phyloP scores from a whole-genome alignment of 1,140 invertebrate species.

The Mamestra configurata region DNA sequence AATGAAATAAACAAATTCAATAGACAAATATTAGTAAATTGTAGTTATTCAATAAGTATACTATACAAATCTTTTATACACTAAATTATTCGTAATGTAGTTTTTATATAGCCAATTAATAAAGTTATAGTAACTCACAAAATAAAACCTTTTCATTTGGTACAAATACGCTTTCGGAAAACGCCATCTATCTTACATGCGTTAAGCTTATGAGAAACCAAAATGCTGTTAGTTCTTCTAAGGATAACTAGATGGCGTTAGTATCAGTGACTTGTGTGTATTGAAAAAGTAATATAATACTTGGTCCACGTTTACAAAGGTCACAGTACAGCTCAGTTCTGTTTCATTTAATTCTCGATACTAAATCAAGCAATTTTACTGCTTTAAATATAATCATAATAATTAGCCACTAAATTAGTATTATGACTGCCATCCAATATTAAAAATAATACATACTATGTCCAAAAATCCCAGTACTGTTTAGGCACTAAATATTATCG shows the following conservation, averaged over 20 bases:
- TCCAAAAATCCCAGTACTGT: no score
- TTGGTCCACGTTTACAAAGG: no score
- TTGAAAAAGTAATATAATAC: neutral
- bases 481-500: no score
- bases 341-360: neutral
- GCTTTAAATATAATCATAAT: neutral
- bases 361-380: neutral
- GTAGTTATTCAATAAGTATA: neutral
- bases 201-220: neutral
- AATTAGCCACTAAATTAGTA: neutral
- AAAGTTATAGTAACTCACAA: neutral
- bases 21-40: neutral
- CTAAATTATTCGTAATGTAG: neutral
- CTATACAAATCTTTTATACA: conserved; percentile 8
- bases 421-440: conserved; percentile 21
- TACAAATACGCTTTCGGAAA: neutral
- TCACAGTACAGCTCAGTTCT: no score
- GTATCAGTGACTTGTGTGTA: neutral
- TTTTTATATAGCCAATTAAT: neutral
- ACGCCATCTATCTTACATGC: conserved; percentile 7
- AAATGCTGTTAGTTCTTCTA: neutral
- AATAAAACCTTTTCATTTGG: neutral
- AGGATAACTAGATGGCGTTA: conserved; percentile 8
- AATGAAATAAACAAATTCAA: neutral
- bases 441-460: neutral